These are phyloP conservation scores for Spermophilus dauricus DNA, from an alignment of 2,113 vertebrate genomes.

Conservation along the genomic window DNA sequence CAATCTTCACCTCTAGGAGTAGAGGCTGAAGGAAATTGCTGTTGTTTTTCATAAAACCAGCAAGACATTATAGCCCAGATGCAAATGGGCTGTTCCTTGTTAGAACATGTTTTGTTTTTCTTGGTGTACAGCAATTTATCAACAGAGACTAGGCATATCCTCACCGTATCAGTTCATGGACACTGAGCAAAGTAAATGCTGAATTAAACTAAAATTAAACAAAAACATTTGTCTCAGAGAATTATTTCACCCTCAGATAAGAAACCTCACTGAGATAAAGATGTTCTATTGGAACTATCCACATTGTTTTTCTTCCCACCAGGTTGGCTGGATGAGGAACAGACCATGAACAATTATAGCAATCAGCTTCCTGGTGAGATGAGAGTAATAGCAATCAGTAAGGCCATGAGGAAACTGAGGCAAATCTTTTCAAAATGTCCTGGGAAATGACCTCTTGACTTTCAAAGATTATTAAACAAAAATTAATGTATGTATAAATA, in stretches of 20 bases:
- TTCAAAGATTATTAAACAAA: not conserved
- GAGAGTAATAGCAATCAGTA: no score
- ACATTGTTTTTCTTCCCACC: not conserved
- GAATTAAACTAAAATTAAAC: not conserved
- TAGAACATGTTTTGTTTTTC: not conserved
- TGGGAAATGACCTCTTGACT: not conserved
- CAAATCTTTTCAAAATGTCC: no score
- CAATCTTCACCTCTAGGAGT: not conserved
- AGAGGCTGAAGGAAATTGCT: not conserved
- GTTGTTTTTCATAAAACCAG: not conserved
- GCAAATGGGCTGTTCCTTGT: not conserved
- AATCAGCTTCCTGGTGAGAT: not conserved
- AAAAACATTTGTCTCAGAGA: not conserved
- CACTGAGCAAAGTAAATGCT: not conserved
- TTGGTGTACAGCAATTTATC: no score
- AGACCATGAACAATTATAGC: not conserved
- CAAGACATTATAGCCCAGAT: not conserved
- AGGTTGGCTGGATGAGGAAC: not conserved
- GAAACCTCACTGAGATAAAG: not conserved
- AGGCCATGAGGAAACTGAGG: not conserved
- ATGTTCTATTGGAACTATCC: rapidly evolving
- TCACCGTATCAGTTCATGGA: not conserved
- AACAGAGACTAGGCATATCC: not conserved
- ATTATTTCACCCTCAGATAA: not conserved
- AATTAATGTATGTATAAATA: not conserved